Conservation (phyloP, 1,140 invertebrate genomes). For the Penaeus japonicus region DNA sequence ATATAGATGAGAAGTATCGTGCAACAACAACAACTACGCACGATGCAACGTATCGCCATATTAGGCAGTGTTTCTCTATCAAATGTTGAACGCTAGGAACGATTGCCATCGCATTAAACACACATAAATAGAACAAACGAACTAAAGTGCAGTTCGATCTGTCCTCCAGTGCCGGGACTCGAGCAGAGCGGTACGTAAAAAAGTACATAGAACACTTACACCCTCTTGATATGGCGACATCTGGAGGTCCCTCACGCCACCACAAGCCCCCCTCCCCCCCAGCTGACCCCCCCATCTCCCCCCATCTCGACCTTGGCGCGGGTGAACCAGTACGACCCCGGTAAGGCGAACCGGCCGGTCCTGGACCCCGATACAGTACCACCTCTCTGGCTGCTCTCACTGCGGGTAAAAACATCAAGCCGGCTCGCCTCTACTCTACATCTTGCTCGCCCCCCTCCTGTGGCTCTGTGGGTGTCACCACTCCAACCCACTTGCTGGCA, state of each 20-base stretch:
- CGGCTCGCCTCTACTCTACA: not conserved
- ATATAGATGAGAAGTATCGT: not conserved
- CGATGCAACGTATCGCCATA: not conserved
- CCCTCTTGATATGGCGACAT: not conserved
- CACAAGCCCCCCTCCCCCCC: not conserved
- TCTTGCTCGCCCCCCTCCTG: too few relatives aligned
- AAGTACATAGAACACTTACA: too few relatives aligned
- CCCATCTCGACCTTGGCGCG: constrained; percentile 24
- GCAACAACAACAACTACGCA: not conserved
- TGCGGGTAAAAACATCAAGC: not conserved
- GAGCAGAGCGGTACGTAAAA: too few relatives aligned
- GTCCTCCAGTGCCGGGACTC: too few relatives aligned
- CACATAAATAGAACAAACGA: not conserved
- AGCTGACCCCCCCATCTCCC: not conserved
- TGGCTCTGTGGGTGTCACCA: too few relatives aligned
- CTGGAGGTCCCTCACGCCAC: not conserved
- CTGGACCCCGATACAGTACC: not conserved
- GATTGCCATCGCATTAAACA: not conserved
- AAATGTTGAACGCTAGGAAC: not conserved
- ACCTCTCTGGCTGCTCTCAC: not conserved
- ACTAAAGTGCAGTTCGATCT: too few relatives aligned
- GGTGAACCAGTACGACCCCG: constrained; percentile 28
- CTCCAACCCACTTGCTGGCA: too few relatives aligned
- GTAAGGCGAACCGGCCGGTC: not conserved
- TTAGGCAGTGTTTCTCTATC: not conserved